phyloP scores from a whole-genome alignment of 2,888 invertebrate species.

The Lasius fuliginosus region DNA sequence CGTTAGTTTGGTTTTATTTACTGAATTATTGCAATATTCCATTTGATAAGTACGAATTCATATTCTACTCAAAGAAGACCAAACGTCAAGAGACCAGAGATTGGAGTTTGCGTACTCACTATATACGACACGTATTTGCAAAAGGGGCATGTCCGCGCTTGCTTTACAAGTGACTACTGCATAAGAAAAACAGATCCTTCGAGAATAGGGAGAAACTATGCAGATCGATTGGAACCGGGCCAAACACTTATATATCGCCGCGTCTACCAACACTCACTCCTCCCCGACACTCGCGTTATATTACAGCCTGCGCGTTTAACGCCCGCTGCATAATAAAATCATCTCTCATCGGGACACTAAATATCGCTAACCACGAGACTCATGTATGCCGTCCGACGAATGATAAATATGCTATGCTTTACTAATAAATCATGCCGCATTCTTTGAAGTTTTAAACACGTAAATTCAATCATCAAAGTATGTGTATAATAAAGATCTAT shows the following conservation, averaged over 20 bases:
- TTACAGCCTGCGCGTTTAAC: conserved; percentile 66
- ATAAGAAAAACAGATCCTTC: conserved; percentile 74
- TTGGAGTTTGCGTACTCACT: not conserved
- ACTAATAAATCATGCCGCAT: conserved; percentile 22
- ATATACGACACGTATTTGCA: conserved; percentile 34
- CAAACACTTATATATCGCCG: conserved; percentile 73
- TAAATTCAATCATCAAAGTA: not conserved
- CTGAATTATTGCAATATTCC: not conserved
- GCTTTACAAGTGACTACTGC: conserved; percentile 66
- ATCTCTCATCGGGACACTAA: conserved; percentile 59
- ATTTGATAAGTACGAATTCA: not conserved
- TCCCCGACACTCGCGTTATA: conserved; percentile 58
- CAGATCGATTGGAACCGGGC: conserved; percentile 69
- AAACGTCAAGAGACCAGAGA: not conserved
- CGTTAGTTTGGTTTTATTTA: not conserved
- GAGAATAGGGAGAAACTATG: conserved; percentile 77
- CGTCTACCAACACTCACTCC: conserved; percentile 40
- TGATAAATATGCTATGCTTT: conserved; percentile 35
- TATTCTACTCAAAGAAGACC: not conserved
- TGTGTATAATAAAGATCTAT: not conserved
- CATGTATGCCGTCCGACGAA: conserved; percentile 24
- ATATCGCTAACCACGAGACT: conserved; percentile 51
- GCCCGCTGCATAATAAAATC: conserved; percentile 69
- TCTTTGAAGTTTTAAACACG: not conserved
- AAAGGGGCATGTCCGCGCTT: conserved; percentile 54